Percentiles rank a stretch among this genome's conserved stretches.
Evolutionary conservation across 2,113 vertebrate genomes (phyloP).

Genomic region (Excalfactoria chinensis): DNA sequence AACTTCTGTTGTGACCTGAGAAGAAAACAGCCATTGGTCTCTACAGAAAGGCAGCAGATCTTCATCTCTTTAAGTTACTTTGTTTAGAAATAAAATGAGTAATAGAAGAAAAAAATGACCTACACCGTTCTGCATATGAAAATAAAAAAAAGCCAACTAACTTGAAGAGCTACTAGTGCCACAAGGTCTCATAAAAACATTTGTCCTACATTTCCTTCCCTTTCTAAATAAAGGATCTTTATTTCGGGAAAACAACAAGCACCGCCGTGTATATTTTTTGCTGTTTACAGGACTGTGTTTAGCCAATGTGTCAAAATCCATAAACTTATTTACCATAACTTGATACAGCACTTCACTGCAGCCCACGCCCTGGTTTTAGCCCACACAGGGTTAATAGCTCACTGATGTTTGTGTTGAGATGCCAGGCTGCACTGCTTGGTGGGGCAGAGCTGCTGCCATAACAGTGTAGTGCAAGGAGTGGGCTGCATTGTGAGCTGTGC

Average conservation of each 20-base stretch:
- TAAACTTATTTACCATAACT: too few relatives aligned
- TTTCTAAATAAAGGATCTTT: slow-evolving; percentile 6
- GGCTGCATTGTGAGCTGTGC: too few relatives aligned
- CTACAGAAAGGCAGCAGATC: slow-evolving; percentile 20
- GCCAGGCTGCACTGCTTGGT: too few relatives aligned
- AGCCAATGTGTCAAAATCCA: too few relatives aligned
- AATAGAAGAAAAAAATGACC: not conserved
- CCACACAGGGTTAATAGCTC: too few relatives aligned
- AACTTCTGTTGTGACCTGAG: not conserved
- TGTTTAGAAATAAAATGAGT: slow-evolving; percentile 39
- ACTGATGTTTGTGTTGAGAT: too few relatives aligned
- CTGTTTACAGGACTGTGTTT: too few relatives aligned
- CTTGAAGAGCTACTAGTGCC: slow-evolving; percentile 26
- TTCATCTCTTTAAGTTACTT: slow-evolving; percentile 22
- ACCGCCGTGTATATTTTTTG: too few relatives aligned
- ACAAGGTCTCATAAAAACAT: slow-evolving; percentile 39
- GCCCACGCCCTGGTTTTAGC: too few relatives aligned
- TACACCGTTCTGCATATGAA: not conserved
- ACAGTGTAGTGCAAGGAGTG: too few relatives aligned
- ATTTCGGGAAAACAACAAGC: not conserved
- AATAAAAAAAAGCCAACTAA: slow-evolving; percentile 49
- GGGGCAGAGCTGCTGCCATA: too few relatives aligned
- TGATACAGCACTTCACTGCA: too few relatives aligned
- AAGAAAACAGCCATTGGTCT: slow-evolving; percentile 35
- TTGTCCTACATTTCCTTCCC: not conserved